These are phyloP conservation scores for Ennomos fuscantarius DNA, from an alignment of 2,888 invertebrate species.

Conservation along the genomic window DNA sequence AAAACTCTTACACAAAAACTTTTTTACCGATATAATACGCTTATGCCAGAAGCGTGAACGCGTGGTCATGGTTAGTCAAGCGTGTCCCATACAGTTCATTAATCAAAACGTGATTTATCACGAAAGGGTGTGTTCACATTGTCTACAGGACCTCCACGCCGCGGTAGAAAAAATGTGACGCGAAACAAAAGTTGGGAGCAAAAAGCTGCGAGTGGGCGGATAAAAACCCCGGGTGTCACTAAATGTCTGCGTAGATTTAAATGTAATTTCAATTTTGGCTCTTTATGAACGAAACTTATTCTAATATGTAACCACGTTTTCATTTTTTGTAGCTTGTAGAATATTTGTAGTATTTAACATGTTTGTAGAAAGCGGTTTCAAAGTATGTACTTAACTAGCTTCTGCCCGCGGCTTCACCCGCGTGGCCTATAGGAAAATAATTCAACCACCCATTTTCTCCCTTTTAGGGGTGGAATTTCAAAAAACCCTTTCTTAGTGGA, in stretches of 20 bases:
- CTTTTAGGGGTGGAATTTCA: too few species aligned
- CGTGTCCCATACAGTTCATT: conserved; percentile 66
- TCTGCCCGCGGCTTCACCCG: too few species aligned
- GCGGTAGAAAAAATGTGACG: conserved; percentile 26
- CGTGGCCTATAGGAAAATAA: too few species aligned
- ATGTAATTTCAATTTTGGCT: conserved; percentile 1
- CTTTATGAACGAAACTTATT: background rate
- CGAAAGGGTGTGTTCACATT: conserved; percentile 57
- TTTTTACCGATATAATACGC: conserved; percentile 44
- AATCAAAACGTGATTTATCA: conserved; percentile 78
- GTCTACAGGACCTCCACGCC: conserved; percentile 39
- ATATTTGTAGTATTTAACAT: too few species aligned
- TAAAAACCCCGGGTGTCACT: conserved; percentile 22
- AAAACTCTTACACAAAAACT: conserved; percentile 37
- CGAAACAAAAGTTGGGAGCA: conserved; percentile 26
- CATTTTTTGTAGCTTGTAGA: too few species aligned
- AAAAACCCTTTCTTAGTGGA: too few species aligned
- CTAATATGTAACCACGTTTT: too few species aligned
- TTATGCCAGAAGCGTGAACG: conserved; percentile 32
- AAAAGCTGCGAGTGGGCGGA: conserved; percentile 34
- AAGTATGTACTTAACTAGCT: too few species aligned
- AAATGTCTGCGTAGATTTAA: conserved; percentile 9
- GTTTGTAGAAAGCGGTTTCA: too few species aligned
- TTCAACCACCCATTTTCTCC: too few species aligned
- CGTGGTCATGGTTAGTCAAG: conserved; percentile 52